Percentiles rank a stretch among this genome's conserved stretches.
Conservation (phyloP, 2,797 vertebrate species). For the Alcedo atthis region DNA sequence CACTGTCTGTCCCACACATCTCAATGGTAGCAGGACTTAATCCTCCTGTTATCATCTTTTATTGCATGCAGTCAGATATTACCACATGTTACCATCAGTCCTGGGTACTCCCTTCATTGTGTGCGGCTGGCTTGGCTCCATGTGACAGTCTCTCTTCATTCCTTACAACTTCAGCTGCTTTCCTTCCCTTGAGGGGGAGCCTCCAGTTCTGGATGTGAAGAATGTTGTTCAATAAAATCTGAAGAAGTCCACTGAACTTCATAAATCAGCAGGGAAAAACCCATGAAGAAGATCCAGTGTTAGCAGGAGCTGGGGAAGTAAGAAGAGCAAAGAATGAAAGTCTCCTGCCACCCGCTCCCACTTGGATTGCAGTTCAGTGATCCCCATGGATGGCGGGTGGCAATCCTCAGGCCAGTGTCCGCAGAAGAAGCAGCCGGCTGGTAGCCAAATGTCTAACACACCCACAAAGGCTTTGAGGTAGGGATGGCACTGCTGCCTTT, state of each 20-base stretch:
- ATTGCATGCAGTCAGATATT: conserved; percentile 7
- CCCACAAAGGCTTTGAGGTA: accelerated
- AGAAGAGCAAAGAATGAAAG: not conserved
- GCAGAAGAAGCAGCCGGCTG: not conserved
- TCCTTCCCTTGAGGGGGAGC: not conserved
- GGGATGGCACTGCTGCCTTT: not conserved
- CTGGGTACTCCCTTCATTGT: not conserved
- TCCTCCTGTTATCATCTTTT: conserved; percentile 46
- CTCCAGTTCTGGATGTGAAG: not conserved
- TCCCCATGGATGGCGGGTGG: accelerated
- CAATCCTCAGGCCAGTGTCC: not conserved
- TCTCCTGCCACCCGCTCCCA: not conserved
- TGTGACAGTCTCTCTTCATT: not conserved
- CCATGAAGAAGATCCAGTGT: not conserved
- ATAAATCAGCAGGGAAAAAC: not conserved
- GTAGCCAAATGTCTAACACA: not conserved
- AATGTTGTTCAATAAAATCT: not conserved
- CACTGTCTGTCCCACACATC: not conserved
- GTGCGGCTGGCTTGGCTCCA: not conserved
- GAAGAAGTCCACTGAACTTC: not conserved
- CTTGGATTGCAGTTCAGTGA: not conserved
- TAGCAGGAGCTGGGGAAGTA: not conserved
- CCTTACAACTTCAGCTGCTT: not conserved
- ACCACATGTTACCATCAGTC: not conserved
- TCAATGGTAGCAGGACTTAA: not conserved